These are phyloP conservation scores for Sinella curviseta DNA, from an alignment of 1,140 invertebrate species.

Conservation along the genomic window DNA sequence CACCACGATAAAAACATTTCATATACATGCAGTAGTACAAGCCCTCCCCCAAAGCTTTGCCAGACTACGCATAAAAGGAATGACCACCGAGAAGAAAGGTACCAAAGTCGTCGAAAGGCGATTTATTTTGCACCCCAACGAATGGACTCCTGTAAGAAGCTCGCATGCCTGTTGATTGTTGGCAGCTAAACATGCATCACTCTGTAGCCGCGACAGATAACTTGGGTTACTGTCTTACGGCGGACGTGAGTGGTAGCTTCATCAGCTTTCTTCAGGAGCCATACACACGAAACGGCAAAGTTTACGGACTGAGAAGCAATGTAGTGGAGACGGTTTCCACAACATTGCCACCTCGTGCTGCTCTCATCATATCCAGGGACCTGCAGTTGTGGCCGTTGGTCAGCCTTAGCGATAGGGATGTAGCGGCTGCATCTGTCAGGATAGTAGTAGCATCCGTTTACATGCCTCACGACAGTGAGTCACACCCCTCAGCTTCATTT, in stretches of 20 bases:
- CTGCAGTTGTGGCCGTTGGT: background rate
- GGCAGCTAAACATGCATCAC: conserved; percentile 6
- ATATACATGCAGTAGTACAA: too few species aligned
- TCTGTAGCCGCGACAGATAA: background rate
- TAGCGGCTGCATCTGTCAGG: background rate
- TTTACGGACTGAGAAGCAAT: background rate
- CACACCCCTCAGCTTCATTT: background rate
- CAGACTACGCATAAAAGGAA: too few species aligned
- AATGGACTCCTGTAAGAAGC: too few species aligned
- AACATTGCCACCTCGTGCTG: background rate
- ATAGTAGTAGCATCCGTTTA: background rate
- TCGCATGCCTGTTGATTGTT: background rate
- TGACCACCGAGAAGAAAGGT: too few species aligned
- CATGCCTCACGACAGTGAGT: background rate
- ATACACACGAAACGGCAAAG: background rate
- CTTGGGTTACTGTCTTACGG: background rate
- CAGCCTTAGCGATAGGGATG: background rate
- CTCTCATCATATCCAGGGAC: background rate
- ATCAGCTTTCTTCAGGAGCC: background rate
- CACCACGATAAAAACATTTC: too few species aligned
- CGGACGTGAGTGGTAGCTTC: background rate
- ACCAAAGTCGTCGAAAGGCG: too few species aligned
- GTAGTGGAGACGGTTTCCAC: background rate
- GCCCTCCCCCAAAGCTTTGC: too few species aligned
- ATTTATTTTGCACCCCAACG: too few species aligned